Conservation (phyloP, 2,113 vertebrate species). For the Neodontobutis hainanensis region DNA sequence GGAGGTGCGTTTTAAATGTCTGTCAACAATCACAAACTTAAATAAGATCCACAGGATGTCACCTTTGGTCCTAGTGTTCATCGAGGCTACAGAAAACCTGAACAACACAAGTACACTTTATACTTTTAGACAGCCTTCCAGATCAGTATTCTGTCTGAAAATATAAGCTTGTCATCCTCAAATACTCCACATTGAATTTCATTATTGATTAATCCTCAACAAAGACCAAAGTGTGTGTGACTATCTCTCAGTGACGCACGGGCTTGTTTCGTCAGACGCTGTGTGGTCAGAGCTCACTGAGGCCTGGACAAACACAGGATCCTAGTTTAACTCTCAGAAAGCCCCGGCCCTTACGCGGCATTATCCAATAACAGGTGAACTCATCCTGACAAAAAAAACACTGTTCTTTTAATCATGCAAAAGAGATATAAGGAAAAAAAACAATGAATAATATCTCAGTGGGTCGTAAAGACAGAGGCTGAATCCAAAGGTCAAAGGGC, state of each 20-base stretch:
- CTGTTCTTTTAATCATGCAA: no score
- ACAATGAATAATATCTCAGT: background rate
- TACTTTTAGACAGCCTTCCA: no score
- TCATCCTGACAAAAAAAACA: background rate
- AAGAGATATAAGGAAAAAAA: background rate
- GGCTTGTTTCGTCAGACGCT: slow-evolving; percentile 29
- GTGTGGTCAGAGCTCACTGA: slow-evolving; percentile 24
- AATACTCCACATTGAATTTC: background rate
- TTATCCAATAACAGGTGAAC: background rate
- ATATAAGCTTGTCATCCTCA: no score
- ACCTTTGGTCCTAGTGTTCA: no score
- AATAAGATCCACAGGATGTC: no score
- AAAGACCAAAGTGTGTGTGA: slow-evolving; percentile 3
- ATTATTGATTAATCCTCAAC: background rate
- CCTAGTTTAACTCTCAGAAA: slow-evolving; percentile 30
- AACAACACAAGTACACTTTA: no score
- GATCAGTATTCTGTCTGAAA: no score
- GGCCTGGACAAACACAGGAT: slow-evolving; percentile 41
- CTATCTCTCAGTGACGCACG: slow-evolving; percentile 9
- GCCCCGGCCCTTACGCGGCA: background rate
- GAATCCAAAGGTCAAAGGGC: slow-evolving; percentile 46
- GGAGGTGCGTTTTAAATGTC: no score
- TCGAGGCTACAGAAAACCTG: no score
- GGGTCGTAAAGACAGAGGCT: slow-evolving; percentile 11
- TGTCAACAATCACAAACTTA: no score